Evolutionary conservation across 2,797 vertebrate genomes (phyloP).

Genomic region (Liasis olivaceus): DNA sequence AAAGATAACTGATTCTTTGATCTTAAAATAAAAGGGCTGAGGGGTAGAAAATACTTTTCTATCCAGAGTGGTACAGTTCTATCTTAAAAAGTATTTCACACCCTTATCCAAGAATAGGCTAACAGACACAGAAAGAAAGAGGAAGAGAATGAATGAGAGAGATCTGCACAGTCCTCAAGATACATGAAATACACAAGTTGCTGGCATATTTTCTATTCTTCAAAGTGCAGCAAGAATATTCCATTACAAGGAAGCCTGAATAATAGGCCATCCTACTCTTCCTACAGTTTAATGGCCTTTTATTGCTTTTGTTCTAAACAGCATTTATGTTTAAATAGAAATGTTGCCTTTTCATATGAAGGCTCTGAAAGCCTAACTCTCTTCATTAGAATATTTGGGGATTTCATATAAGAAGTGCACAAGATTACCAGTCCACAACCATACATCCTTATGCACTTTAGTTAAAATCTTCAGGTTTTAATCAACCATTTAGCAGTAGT

Average conservation of each 20-base stretch:
- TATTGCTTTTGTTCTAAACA: neutral
- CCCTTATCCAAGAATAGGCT: neutral
- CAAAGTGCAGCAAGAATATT: neutral
- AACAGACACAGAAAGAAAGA: neutral
- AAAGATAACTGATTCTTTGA: neutral
- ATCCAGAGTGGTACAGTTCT: neutral
- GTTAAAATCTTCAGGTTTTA: neutral
- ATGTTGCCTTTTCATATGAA: neutral
- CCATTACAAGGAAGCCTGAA: neutral
- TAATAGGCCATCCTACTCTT: neutral
- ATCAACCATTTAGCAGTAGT: too few relatives aligned
- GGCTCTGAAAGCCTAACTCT: neutral
- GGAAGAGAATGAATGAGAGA: neutral
- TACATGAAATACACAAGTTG: neutral
- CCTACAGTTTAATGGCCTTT: conserved; percentile 1
- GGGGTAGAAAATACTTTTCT: neutral
- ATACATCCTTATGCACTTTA: neutral
- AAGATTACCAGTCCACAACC: neutral
- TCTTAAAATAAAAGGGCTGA: neutral
- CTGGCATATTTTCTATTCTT: neutral
- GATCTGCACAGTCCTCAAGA: neutral
- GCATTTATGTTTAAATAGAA: neutral
- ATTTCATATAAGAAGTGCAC: neutral
- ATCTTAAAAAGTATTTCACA: neutral
- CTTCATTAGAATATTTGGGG: neutral